phyloP scores from a whole-genome alignment of 2,797 vertebrate species.

The Chelidonichthys spinosus region DNA sequence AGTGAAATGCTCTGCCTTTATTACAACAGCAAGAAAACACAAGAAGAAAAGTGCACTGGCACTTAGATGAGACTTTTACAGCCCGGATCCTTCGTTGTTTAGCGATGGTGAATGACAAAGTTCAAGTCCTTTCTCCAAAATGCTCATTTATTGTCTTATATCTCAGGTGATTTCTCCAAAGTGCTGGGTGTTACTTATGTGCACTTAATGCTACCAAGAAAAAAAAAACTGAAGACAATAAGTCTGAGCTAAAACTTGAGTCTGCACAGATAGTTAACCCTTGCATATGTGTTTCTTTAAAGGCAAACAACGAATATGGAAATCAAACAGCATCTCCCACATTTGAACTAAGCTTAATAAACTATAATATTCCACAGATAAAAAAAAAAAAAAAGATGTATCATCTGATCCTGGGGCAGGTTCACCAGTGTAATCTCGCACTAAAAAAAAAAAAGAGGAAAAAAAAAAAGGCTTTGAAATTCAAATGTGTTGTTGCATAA shows the following conservation, averaged over 20 bases:
- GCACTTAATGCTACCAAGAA: neutral
- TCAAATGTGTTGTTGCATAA: conserved; percentile 80
- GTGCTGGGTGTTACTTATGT: neutral
- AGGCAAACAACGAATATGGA: neutral
- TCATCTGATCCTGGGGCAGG: conserved; percentile 35
- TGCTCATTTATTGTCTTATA: neutral
- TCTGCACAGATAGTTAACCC: neutral
- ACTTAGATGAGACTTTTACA: conserved; percentile 9
- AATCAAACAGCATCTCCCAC: neutral
- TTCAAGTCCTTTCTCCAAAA: conserved; percentile 6
- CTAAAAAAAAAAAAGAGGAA: neutral
- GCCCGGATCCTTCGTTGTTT: neutral
- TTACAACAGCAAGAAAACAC: neutral
- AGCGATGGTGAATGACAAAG: conserved; percentile 12
- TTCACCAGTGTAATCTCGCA: conserved; percentile 59
- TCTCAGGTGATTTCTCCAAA: neutral
- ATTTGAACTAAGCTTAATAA: conserved; percentile 22
- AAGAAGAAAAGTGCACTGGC: neutral
- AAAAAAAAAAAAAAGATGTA: conserved; percentile 44
- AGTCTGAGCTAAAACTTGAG: neutral
- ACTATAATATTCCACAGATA: conserved; percentile 43
- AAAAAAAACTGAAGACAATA: neutral
- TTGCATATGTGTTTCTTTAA: neutral
- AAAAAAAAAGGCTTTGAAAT: conserved; percentile 74
- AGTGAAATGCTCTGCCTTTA: neutral